phyloP scores from a whole-genome alignment of 2,797 vertebrate genomes.

The Yasuhikotakia modesta region DNA sequence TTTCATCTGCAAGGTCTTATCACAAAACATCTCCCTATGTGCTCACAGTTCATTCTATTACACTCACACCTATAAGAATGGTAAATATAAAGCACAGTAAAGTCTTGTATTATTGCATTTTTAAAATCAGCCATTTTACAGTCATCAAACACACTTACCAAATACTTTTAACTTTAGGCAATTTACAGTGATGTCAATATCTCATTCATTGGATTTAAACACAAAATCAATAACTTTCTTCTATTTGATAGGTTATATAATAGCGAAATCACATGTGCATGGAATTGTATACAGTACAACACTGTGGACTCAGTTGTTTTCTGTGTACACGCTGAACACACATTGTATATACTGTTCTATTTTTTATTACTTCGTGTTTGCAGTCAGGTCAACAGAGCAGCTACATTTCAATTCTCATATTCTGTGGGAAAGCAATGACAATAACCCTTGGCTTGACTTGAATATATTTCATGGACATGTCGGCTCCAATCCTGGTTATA shows the following conservation, averaged over 20 bases:
- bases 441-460: slow-evolving; percentile 7
- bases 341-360: slow-evolving; percentile 14
- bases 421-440: background rate
- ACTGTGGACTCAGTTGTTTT: background rate
- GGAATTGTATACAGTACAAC: background rate
- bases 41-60: background rate
- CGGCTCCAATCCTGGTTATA: slow-evolving; percentile 4
- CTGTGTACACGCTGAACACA: background rate
- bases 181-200: background rate
- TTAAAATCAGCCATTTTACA: slow-evolving; percentile 14
- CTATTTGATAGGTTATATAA: background rate
- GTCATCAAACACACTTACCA: background rate
- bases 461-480: slow-evolving; percentile 24
- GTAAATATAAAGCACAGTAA: background rate
- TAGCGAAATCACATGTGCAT: background rate
- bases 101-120: background rate
- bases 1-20: no score
- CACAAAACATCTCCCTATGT: background rate
- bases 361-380: slow-evolving; percentile 5
- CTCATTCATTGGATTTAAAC: background rate
- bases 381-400: slow-evolving; percentile 8
- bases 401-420: slow-evolving; percentile 9
- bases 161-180: background rate
- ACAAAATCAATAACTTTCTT: background rate
- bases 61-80: background rate